These are phyloP conservation scores for Atractosteus spatula DNA, from an alignment of 2,113 vertebrate genomes.

Conservation along the genomic window DNA sequence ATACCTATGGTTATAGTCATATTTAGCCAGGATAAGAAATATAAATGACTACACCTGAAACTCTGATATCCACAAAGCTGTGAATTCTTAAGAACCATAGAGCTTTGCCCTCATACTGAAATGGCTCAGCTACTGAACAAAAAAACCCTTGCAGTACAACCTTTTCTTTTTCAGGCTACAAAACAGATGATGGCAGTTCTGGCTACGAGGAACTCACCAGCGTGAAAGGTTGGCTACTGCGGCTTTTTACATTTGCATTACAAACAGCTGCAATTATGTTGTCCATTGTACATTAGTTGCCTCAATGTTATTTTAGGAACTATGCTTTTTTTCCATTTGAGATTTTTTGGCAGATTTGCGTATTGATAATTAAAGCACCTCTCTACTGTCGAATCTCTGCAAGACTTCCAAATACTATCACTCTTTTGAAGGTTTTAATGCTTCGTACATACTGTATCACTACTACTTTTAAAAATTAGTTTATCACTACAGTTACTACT, in stretches of 20 bases:
- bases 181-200: constrained; percentile 27
- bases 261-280: neutral
- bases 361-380: too few species aligned
- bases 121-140: neutral
- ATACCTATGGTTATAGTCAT: neutral
- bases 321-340: too few species aligned
- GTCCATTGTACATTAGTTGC: too few species aligned
- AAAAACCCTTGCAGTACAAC: neutral
- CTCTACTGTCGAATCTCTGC: too few species aligned
- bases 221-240: constrained; percentile 21
- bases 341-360: too few species aligned
- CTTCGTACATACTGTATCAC: too few species aligned
- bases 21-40: constrained; percentile 1
- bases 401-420: too few species aligned
- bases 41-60: constrained; percentile 1
- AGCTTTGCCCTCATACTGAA: neutral
- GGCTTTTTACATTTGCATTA: neutral
- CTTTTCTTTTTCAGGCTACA: constrained; percentile 1
- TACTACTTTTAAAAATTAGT: too few species aligned
- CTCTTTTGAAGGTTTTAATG: too few species aligned
- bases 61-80: neutral
- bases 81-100: neutral
- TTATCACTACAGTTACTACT: too few species aligned
- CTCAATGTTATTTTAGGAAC: too few species aligned
- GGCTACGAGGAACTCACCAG: constrained; percentile 39